Base-by-base conservation (phyloP, 1,140 invertebrate species). In the Colletes latitarsis region DNA sequence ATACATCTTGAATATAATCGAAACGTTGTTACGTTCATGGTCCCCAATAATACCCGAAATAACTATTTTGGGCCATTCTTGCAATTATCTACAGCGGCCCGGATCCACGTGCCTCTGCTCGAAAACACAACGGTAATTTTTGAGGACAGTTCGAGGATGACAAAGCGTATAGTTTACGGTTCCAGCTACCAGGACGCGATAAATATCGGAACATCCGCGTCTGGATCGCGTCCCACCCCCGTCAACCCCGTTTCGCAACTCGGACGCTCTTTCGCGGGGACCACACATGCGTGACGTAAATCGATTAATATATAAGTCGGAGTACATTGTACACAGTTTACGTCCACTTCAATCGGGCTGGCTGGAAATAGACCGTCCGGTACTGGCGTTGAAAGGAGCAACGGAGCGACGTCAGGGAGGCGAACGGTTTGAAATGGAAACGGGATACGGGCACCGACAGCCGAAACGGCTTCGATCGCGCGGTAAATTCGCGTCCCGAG, bases 361-460 rank as follows among this genome's bases (percentile, higher is more conserved):
- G 9, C 43, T 73, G 52, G 55, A 73, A 79, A 79, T 73, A 77
- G 77, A 43, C 52, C 15, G 10, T 1, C 14, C 14, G 2, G 41
- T 15, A 49, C 19, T 53, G 0, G 60, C 30, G 77, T 73, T 73
- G 70, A 79, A 79, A 79, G 77, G 21, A 69, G 66, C 19, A 8
- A 30, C 30, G 43, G 43, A 57, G 55, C n/a, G 52, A 39, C 60
- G n/a, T 15, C 41, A 77, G 43, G 15, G 30, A 30, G 6, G 41
- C 60, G 43, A 9, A 52, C 72, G 39, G 69, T 64, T 79, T 64
- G 58, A 73, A 79, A 79, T 57, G 70, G 77, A 77, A 77, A 77
- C 75, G 70, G 60, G 46, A 73, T 72, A 73, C 69, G 62, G 39
- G 60, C 70, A 79, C 70, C 73, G 77, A 79, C 77, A 79, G 77